Base-by-base conservation (phyloP, 92 coral and sea anemone genomes). In the Hydrozoanthus gracilis region DNA sequence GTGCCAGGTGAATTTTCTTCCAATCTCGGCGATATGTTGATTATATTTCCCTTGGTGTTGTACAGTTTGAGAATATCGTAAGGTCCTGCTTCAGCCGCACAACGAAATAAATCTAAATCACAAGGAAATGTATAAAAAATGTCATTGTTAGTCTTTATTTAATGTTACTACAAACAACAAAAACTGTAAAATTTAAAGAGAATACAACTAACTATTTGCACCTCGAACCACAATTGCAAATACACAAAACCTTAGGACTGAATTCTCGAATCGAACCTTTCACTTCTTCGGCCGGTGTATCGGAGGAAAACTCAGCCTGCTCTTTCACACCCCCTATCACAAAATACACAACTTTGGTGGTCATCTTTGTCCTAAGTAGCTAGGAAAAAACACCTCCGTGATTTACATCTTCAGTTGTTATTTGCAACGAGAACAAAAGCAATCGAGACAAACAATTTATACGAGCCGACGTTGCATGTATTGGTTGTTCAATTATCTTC, bases 41-140 rank as follows among this genome's bases (percentile, higher is more conserved):
- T 91, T 52, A 94, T 91, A 75, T 91, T 94, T 61, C 95, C 98
- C 17, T 89, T 92, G 35, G 89, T 92, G 89, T 94, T 94, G 90
- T 94, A 94, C 15, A 94, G 90, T 83, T 94, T 94, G 72, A 94
- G 83, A 44, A 94, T 94, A 68, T 94, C 98, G 35, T 92, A 79
- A 13, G 95, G 94, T 6, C 98, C 95, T 27, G 98, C 98, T 77
- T 94, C 98, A 51, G 98, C 98, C 3, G 98, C 98, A 73, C 93
- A 90, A 4, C 98, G 95, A 75, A 94, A 94, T 65, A 94, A 86
- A 79, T 94, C 98, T 94, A 87, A 48, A 58, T 18, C 20, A 44
- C 16, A 39, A 56, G 54, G 48, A 46, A 69, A 27, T 10, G 4
- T 4, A 47, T 64, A 56, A 46, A 17, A 46, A 69, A 27, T 10